Percentiles rank a stretch among this genome's conserved stretches.
Conservation (phyloP, 1,140 invertebrate genomes). For the Acromyrmex charruanus region DNA sequence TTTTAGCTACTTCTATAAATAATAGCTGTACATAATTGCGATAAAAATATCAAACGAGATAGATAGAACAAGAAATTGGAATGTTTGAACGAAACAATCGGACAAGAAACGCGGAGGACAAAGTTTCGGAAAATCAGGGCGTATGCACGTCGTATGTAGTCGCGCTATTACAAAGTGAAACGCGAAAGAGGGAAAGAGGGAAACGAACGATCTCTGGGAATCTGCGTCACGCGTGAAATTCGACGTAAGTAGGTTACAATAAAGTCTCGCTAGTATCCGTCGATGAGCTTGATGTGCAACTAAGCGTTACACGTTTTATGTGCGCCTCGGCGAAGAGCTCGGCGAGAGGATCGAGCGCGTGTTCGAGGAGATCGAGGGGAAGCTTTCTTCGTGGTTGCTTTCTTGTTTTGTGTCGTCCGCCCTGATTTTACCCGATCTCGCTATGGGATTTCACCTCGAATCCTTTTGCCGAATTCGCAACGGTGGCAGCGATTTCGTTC, state of each 20-base stretch:
- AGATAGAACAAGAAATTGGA: not conserved
- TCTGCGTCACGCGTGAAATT: slow-evolving; percentile 37
- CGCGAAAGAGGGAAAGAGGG: slow-evolving; percentile 3
- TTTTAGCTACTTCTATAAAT: not conserved
- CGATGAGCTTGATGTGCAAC: slow-evolving; percentile 58
- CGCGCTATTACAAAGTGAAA: slow-evolving; percentile 44
- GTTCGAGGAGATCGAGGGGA: not conserved
- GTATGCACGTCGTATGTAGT: not conserved
- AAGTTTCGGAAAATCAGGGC: not conserved
- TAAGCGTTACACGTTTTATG: slow-evolving; percentile 54
- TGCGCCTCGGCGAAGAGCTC: not conserved
- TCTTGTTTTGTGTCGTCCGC: slow-evolving; percentile 37
- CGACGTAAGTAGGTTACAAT: slow-evolving; percentile 53
- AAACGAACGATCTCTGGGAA: slow-evolving; percentile 1
- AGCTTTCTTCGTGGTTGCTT: not conserved
- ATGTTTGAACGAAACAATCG: not conserved
- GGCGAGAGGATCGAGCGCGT: not conserved
- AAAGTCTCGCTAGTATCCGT: slow-evolving; percentile 46
- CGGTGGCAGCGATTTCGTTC: not conserved
- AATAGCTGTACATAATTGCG: not conserved
- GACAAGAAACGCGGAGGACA: not conserved
- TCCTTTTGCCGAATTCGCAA: slow-evolving; percentile 4
- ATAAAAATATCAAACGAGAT: not conserved
- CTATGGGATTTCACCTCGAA: slow-evolving; percentile 14
- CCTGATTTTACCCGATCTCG: slow-evolving; percentile 36